phyloP scores from a whole-genome alignment of 2,797 vertebrate species.

The Lepus townsendii region DNA sequence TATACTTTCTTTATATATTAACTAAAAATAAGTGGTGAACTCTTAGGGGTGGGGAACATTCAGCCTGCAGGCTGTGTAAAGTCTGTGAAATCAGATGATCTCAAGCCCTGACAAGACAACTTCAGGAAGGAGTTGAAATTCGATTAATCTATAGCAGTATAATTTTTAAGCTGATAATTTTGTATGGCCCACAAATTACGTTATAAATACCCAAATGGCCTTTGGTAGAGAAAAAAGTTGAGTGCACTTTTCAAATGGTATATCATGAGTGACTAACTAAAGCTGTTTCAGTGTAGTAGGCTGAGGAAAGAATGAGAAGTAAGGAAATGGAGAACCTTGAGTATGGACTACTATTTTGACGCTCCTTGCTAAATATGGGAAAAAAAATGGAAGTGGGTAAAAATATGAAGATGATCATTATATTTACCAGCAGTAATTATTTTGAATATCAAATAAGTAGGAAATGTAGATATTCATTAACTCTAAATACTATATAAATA shows the following conservation, averaged over 20 bases:
- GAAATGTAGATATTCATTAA: not conserved
- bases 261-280: not conserved
- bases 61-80: too few species aligned
- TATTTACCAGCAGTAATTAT: not conserved
- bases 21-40: too few species aligned
- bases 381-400: not conserved
- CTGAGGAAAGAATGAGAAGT: not conserved
- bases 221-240: not conserved
- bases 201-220: too few species aligned
- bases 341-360: not conserved
- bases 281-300: not conserved
- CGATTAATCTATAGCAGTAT: too few species aligned
- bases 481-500: not conserved
- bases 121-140: too few species aligned
- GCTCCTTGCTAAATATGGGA: not conserved
- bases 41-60: too few species aligned
- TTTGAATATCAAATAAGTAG: slow-evolving; percentile 5
- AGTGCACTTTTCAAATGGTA: not conserved
- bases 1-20: too few species aligned
- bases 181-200: too few species aligned
- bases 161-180: too few species aligned
- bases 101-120: too few species aligned
- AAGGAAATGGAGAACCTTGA: not conserved
- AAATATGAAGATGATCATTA: not conserved
- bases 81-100: too few species aligned